Evolutionary conservation across 1,140 invertebrate species (phyloP), one percentile per base, ranked within the genome.

Genomic region (Myzus persicae): DNA sequence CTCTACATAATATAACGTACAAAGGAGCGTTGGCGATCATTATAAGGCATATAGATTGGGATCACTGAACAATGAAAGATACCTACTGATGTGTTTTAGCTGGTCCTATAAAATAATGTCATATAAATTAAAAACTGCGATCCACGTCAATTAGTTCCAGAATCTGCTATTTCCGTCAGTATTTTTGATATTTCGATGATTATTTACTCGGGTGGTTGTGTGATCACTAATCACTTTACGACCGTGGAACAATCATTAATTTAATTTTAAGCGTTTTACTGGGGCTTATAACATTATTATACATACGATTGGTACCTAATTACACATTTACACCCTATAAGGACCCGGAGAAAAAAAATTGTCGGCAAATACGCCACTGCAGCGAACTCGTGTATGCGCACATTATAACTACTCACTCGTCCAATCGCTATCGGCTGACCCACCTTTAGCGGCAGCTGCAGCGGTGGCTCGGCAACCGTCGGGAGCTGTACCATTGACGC

Each of bases 341-440:
- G n/a, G n/a, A 14, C 14, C 1, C 31, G 14, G 4, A n/a, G 4
- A n/a, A 2, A n/a, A 76, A 76, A 76, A 76, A 11, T 67, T n/a
- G 14, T 76, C 4, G 9, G 54, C 26, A 9, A 59, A 31, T 9
- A n/a, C 59, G 59, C 31, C 59, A n/a, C n/a, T 76, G 31, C 59
- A 14, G 31, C 31, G 11, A 67, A 76, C 31, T 76, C 59, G 31
- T 76, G 31, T 76, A 36, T 14, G 31, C 59, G 31, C 31, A 76
- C 1, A n/a, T 76, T 76, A n/a, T 18, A 18, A 76, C 59, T 76
- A 76, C 59, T 76, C 59, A 76, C 59, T 76, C 59, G 59, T 76
- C 59, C 59, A 76, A 76, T 76, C 59, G 59, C 59, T 82, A 82
- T 82, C 76, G 82, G 82, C 38, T 24, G 82, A 89, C 87, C 87